Percentiles rank a stretch among this genome's conserved stretches.
Evolutionary conservation across 2,113 vertebrate genomes (phyloP).

Genomic region (Erpornis zantholeuca): DNA sequence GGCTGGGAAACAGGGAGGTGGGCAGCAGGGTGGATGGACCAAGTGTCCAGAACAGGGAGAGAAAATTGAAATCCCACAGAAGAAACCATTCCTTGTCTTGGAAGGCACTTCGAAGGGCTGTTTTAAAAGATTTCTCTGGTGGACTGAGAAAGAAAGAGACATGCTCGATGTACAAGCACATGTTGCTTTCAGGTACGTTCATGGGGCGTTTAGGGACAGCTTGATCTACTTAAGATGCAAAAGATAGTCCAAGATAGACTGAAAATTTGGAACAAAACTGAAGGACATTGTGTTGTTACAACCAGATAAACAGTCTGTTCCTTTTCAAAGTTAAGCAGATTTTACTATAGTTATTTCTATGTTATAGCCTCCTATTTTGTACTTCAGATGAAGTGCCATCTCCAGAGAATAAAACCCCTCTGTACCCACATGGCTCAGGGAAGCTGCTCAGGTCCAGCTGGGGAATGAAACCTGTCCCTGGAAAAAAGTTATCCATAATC

Average conservation of each 20-base stretch:
- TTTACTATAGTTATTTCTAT: neutral
- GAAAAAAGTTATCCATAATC: neutral
- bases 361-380: neutral
- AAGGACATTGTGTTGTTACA: neutral
- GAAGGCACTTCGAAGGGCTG: neutral
- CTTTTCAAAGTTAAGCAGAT: neutral
- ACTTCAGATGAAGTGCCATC: neutral
- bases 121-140: neutral
- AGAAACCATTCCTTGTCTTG: neutral
- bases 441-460: neutral
- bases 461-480: neutral
- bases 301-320: neutral
- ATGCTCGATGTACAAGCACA: neutral
- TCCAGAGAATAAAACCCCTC: neutral
- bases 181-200: neutral
- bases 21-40: accelerated
- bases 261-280: neutral
- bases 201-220: neutral
- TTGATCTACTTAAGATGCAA: neutral
- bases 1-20: accelerated
- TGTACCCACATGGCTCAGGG: too few species aligned
- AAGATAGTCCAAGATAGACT: neutral
- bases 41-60: neutral
- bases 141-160: neutral
- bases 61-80: neutral